Evolutionary conservation across 2,888 invertebrate species (phyloP).

Genomic region (Ferrisia virgata): DNA sequence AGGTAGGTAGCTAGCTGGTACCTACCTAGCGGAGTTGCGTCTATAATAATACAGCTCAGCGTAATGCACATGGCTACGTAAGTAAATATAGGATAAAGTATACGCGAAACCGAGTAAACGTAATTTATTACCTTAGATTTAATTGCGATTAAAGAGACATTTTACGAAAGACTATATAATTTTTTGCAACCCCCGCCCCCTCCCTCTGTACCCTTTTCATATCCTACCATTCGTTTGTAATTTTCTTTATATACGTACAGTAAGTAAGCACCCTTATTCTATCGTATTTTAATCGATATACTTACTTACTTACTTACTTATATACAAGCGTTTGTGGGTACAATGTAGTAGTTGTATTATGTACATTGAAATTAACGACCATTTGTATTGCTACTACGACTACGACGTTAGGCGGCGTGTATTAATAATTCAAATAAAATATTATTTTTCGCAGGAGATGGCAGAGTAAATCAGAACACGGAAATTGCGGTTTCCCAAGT

Average conservation of each 20-base stretch:
- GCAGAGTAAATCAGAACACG: slow-evolving; percentile 86
- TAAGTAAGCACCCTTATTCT: no score
- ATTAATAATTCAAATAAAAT: slow-evolving; percentile 28
- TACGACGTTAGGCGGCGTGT: background rate
- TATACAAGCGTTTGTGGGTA: background rate
- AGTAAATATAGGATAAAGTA: background rate
- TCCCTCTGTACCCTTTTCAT: background rate
- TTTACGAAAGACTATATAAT: background rate
- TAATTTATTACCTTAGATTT: background rate
- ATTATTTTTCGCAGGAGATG: slow-evolving; percentile 66
- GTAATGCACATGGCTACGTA: background rate
- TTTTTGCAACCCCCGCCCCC: background rate
- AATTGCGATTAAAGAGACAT: background rate
- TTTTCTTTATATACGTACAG: background rate
- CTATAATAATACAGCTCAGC: no score
- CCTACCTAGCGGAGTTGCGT: no score
- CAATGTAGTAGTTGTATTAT: no score
- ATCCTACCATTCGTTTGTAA: background rate
- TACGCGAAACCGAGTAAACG: background rate
- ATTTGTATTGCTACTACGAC: background rate
- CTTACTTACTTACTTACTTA: no score
- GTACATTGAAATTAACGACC: background rate
- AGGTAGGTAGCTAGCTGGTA: no score
- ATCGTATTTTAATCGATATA: no score
- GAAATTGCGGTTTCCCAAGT: slow-evolving; percentile 89